Evolutionary conservation across 2,797 vertebrate genomes (phyloP).

Genomic region (Geotrypetes seraphini): DNA sequence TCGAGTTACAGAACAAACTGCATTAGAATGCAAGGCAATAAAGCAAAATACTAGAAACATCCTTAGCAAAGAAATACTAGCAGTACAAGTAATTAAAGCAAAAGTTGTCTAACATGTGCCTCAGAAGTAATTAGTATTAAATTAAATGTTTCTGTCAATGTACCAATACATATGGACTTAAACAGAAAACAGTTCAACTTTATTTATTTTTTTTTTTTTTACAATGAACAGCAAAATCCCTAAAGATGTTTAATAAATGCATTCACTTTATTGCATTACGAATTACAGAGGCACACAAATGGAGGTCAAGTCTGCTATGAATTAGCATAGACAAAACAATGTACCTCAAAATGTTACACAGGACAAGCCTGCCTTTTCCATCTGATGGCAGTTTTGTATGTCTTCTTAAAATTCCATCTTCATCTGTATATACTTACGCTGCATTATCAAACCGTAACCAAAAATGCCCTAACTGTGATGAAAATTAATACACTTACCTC

Average conservation of each 20-base stretch:
- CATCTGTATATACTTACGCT: slow-evolving; percentile 98
- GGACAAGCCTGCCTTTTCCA: slow-evolving; percentile 98
- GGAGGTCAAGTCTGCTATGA: slow-evolving; percentile 67
- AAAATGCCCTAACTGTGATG: slow-evolving; percentile 74
- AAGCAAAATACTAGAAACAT: slow-evolving; percentile 78
- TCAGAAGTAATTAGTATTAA: slow-evolving; percentile 60
- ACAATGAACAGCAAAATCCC: slow-evolving; percentile 55
- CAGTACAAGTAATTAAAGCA: slow-evolving; percentile 81
- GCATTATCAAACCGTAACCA: slow-evolving; percentile 91
- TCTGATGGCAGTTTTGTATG: slow-evolving; percentile 91
- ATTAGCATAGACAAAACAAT: slow-evolving; percentile 90
- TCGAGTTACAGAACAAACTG: slow-evolving; percentile 85
- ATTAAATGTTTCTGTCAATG: slow-evolving; percentile 60
- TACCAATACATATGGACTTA: slow-evolving; percentile 69
- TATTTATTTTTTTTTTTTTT: too few species aligned
- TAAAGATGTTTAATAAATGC: slow-evolving; percentile 52
- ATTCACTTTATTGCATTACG: slow-evolving; percentile 52
- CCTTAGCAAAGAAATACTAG: slow-evolving; percentile 73
- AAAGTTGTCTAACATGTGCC: slow-evolving; percentile 74
- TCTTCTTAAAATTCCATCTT: slow-evolving; percentile 95
- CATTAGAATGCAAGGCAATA: slow-evolving; percentile 85
- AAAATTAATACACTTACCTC: slow-evolving; percentile 77
- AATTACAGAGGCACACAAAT: slow-evolving; percentile 63
- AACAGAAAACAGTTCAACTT: slow-evolving; percentile 61
- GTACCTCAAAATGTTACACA: slow-evolving; percentile 96